Conservation (phyloP, 2,888 invertebrate genomes). For the Mythimna loreyi region DNA sequence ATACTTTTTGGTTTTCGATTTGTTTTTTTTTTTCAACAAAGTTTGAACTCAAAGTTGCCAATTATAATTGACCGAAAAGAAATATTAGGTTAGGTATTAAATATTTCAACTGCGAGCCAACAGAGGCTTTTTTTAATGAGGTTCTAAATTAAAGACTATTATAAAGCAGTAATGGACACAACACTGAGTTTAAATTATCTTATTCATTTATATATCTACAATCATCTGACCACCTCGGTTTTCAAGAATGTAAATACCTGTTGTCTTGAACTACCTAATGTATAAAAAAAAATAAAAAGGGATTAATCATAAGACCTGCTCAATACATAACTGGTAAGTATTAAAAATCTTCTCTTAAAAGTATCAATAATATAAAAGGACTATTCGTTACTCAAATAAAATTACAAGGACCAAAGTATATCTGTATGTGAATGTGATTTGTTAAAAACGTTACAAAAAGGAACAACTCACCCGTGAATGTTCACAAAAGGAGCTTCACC, state of each 20-base stretch:
- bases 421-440: slow-evolving; percentile 64
- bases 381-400: slow-evolving; percentile 34
- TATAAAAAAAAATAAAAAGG: too few species aligned
- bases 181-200: not conserved
- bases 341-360: not conserved
- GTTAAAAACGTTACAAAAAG: slow-evolving; percentile 79
- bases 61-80: too few species aligned
- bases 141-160: slow-evolving; percentile 3
- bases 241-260: not conserved
- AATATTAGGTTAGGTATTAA: too few species aligned
- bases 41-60: not conserved
- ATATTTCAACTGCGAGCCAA: too few species aligned
- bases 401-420: slow-evolving; percentile 48
- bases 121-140: not conserved
- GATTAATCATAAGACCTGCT: slow-evolving; percentile 12
- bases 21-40: not conserved
- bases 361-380: slow-evolving; percentile 4
- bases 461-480: slow-evolving; percentile 84
- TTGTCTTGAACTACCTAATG: slow-evolving; percentile 3
- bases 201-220: slow-evolving; percentile 18
- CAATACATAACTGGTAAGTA: not conserved
- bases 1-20: not conserved
- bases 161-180: not conserved
- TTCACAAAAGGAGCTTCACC: slow-evolving; percentile 81
- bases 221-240: slow-evolving; percentile 4